Evolutionary conservation across 1,140 invertebrate genomes (phyloP).

Genomic region (Ceratosolen fusciceps): DNA sequence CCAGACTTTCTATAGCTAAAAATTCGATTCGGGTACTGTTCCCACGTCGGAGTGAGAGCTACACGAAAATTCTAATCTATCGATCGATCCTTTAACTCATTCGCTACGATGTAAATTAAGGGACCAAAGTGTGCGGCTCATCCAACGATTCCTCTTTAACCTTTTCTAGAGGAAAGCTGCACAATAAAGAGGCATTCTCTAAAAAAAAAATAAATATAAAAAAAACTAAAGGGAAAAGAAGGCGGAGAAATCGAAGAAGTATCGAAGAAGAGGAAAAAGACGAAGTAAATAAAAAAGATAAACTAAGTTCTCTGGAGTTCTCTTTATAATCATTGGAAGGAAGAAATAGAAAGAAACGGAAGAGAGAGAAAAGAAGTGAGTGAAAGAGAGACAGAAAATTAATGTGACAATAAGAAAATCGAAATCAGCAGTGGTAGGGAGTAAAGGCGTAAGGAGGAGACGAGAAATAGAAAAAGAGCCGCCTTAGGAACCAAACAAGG

Average conservation of each 20-base stretch:
- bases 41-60: conserved; percentile 25
- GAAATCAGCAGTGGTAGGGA: conserved; percentile 22
- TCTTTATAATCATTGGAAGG: conserved; percentile 48
- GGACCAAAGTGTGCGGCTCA: conserved; percentile 23
- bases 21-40: conserved; percentile 7
- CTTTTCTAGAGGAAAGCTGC: background rate
- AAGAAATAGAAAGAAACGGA: background rate
- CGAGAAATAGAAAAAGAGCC: conserved; percentile 34
- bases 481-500: conserved; percentile 29
- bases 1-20: conserved; percentile 6
- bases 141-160: background rate
- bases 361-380: conserved; percentile 43
- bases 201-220: background rate
- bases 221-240: background rate
- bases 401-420: conserved; percentile 44
- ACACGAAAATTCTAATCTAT: conserved; percentile 48
- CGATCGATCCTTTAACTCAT: conserved; percentile 45
- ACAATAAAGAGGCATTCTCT: conserved; percentile 26
- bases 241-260: background rate
- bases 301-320: background rate
- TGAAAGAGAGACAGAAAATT: conserved; percentile 30
- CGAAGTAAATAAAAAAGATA: conserved; percentile 7
- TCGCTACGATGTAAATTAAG: conserved; percentile 45
- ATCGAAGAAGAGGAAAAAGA: background rate
- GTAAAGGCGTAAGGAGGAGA: conserved; percentile 12